Evolutionary conservation across 1,140 invertebrate species (phyloP).

Genomic region (Papilio helenus): DNA sequence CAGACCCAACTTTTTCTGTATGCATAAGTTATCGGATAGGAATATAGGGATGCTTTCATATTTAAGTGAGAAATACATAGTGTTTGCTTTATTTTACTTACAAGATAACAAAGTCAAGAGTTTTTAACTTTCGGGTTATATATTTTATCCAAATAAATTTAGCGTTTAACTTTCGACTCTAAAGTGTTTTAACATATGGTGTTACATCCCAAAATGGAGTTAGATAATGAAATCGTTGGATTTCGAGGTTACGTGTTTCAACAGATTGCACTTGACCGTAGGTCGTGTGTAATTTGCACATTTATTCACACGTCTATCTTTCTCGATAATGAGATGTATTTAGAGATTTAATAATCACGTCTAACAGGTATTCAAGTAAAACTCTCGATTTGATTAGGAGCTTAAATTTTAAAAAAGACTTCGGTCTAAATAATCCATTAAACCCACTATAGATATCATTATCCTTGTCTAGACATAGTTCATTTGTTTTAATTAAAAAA

Average conservation of each 20-base stretch:
- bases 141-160: neutral
- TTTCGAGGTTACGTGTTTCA: neutral
- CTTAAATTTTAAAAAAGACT: no score
- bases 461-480: no score
- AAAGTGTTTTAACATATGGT: neutral
- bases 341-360: neutral
- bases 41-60: conserved; percentile 2
- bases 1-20: neutral
- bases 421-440: no score
- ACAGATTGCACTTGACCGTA: neutral
- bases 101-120: neutral
- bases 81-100: neutral
- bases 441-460: no score
- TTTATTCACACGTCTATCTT: neutral
- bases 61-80: neutral
- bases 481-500: no score
- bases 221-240: neutral
- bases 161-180: neutral
- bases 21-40: neutral
- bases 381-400: no score
- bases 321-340: neutral
- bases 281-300: neutral
- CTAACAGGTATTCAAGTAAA: no score
- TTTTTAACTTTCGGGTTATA: neutral
- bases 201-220: neutral